Evolutionary conservation across 2,888 invertebrate genomes (phyloP), one percentile per base, ranked within the genome.

Genomic region (Nycteola revayana): DNA sequence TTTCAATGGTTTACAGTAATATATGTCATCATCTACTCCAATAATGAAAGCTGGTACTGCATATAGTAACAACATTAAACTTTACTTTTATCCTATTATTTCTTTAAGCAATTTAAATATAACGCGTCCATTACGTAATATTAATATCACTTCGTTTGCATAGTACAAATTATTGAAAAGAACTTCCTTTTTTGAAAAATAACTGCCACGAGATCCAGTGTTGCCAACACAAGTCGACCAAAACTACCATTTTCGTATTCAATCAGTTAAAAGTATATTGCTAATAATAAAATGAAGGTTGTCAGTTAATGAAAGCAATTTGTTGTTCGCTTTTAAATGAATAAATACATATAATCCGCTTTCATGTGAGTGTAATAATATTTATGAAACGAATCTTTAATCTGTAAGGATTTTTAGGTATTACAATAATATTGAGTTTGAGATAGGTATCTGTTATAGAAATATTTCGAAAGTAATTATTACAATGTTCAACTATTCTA

Each of bases 361-460:
- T 85, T 73, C 62, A 72, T 69, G 81, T 84, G 77, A 66, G 65
- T 82, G 77, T 83, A 71, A 63, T 66, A 56, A 59, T 67, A 64
- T 61, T 61, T 57, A 63, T 60, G 39, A 44, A 59, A 60, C 42
- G 61, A 30, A n/a, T n/a, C 55, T 43, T 44, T 30, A 67, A 61
- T 79, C 71, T 82, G 79, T 75, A 61, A 72, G 73, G 69, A 69
- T 61, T 75, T 72, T 66, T 55, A 37, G 32, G 30, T 25, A 28
- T n/a, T n/a, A n/a, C n/a, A n/a, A n/a, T n/a, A n/a, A n/a, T n/a
- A n/a, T n/a, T n/a, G n/a, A n/a, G n/a, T n/a, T n/a, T n/a, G n/a
- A n/a, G n/a, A n/a, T n/a, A n/a, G n/a, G n/a, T n/a, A n/a, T n/a
- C n/a, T n/a, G n/a, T n/a, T n/a, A n/a, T n/a, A n/a, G n/a, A n/a